Evolutionary conservation across 1,140 invertebrate genomes (phyloP).

Genomic region (Calliopsis andreniformis): DNA sequence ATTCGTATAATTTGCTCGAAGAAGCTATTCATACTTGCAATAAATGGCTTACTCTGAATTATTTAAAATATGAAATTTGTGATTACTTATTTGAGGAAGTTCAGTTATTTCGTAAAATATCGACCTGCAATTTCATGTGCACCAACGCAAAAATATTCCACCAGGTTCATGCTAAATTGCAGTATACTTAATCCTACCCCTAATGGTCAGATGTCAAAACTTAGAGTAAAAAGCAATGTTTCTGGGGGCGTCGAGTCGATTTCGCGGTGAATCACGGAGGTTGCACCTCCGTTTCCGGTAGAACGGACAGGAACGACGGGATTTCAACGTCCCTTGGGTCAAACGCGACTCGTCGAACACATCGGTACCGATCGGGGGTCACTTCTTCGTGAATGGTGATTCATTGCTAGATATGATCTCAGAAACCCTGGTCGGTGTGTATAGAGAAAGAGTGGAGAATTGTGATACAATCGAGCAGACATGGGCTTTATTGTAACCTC

Average conservation of each 20-base stretch:
- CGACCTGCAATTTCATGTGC: no score
- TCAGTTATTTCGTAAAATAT: no score
- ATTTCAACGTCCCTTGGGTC: neutral
- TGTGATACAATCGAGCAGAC: neutral
- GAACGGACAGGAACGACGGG: constrained; percentile 3
- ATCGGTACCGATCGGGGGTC: constrained; percentile 8
- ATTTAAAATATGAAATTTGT: no score
- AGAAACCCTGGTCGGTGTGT: neutral
- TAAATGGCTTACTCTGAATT: no score
- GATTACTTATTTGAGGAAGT: no score
- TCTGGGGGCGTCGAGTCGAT: neutral
- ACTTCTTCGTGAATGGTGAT: neutral
- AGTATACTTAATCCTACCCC: no score
- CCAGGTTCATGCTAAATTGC: no score
- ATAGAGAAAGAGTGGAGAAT: neutral
- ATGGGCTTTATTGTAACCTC: neutral
- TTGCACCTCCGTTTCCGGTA: neutral
- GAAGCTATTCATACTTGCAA: no score
- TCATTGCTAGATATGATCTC: neutral
- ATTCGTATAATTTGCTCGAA: no score
- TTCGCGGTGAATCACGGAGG: constrained; percentile 12
- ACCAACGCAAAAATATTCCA: no score
- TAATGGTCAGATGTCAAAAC: no score
- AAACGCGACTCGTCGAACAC: neutral
- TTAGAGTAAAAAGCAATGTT: neutral